A percentile compares a stretch with the other conserved stretches of the same genome.
Conservation (phyloP, 2,797 vertebrate species). For the Tenualosa thibaudeaui region DNA sequence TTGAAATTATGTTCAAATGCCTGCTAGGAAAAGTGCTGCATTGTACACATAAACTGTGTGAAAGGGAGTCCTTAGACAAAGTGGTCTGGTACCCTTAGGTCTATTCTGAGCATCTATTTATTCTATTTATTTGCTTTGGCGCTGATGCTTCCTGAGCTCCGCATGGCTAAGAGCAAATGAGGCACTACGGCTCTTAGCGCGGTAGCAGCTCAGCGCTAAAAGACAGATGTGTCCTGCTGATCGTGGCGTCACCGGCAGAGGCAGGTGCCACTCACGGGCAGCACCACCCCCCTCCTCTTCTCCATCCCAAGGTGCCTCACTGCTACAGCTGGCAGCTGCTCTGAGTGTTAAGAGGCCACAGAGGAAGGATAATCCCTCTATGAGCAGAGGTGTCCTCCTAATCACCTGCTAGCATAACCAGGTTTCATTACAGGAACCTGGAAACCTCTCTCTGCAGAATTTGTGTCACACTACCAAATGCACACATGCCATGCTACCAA, state of each 20-base stretch:
- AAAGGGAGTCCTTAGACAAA: not conserved
- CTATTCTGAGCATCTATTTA: conserved; percentile 12
- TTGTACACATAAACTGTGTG: not conserved
- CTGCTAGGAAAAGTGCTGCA: not conserved
- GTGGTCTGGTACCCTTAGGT: too few relatives aligned
- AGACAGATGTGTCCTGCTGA: conserved; percentile 2
- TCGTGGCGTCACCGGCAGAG: not conserved
- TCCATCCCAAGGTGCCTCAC: not conserved
- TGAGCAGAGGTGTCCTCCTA: conserved; percentile 13
- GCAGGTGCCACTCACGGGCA: not conserved
- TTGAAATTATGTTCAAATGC: not conserved
- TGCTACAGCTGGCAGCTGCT: not conserved
- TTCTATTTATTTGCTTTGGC: conserved; percentile 7
- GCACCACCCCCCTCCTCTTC: not conserved
- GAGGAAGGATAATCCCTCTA: conserved; percentile 1
- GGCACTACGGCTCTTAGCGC: not conserved
- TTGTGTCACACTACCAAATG: too few relatives aligned
- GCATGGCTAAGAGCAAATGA: conserved; percentile 8
- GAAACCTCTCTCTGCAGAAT: not conserved
- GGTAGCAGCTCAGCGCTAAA: not conserved
- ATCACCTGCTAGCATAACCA: not conserved
- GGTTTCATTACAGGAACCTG: conserved; percentile 4
- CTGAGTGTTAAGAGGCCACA: not conserved
- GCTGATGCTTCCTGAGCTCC: not conserved
- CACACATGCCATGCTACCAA: too few relatives aligned